Conservation (phyloP, 2,888 invertebrate species). For the Tyria jacobaeae region DNA sequence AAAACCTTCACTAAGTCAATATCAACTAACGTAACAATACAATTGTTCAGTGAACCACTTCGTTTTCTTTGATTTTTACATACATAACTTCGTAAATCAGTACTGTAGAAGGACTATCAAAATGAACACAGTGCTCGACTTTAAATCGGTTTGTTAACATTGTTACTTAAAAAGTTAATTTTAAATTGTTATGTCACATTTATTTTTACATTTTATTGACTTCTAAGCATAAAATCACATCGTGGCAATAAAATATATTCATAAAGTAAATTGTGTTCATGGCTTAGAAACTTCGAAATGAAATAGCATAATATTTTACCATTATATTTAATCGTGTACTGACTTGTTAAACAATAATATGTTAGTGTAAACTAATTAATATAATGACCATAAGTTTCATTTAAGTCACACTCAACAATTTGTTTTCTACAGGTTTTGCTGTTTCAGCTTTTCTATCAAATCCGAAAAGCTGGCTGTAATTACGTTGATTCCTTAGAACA, state of each 20-base stretch:
- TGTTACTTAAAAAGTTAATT: neutral
- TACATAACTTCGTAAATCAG: conserved; percentile 8
- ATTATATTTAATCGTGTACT: too few relatives aligned
- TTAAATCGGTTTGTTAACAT: conserved; percentile 31
- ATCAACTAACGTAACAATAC: conserved; percentile 20
- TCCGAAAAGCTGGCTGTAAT: conserved; percentile 27
- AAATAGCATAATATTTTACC: too few relatives aligned
- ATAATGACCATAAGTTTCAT: too few relatives aligned
- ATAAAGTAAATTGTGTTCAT: neutral
- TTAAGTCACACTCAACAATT: neutral
- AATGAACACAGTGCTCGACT: conserved; percentile 30
- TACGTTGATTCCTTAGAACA: conserved; percentile 14
- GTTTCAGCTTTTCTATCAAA: conserved; percentile 25
- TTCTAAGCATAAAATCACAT: neutral
- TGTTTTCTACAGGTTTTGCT: conserved; percentile 33
- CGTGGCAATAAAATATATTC: too few relatives aligned
- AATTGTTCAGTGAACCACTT: conserved; percentile 25
- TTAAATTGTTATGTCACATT: neutral
- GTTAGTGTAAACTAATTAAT: neutral
- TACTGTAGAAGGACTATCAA: conserved; percentile 9
- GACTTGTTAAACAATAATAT: neutral
- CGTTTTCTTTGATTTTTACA: conserved; percentile 3
- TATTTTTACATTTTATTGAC: neutral
- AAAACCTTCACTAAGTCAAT: conserved; percentile 23
- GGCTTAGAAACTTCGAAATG: neutral